Percentiles rank a stretch among this genome's conserved stretches.
phyloP scores from a whole-genome alignment of 92 coral and sea anemone species.

The Epizoanthus scotinus region DNA sequence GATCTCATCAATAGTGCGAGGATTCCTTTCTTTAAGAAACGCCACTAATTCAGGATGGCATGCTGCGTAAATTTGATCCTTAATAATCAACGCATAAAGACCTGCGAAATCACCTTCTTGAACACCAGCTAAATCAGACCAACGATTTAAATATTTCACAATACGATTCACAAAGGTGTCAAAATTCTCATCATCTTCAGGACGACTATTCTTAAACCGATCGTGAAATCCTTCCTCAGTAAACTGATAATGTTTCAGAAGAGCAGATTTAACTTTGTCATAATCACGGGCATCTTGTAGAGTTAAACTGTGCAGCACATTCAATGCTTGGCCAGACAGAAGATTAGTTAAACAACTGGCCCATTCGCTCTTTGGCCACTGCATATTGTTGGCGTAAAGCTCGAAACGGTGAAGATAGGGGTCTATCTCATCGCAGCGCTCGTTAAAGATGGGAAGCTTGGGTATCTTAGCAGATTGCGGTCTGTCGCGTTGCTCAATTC shows the following conservation, averaged over 20 bases:
- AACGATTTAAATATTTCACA: neutral
- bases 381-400: constrained; percentile 24
- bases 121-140: constrained; percentile 11
- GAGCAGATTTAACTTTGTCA: constrained; percentile 1
- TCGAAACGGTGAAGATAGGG: constrained; percentile 30
- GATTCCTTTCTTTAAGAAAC: neutral
- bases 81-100: neutral
- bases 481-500: no score
- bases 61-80: constrained; percentile 1
- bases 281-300: constrained; percentile 18
- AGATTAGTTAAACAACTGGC: constrained; percentile 7
- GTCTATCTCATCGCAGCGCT: constrained; percentile 23
- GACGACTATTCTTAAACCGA: neutral
- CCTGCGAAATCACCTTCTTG: neutral
- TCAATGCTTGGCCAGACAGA: constrained; percentile 25
- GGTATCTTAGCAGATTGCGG: no score
- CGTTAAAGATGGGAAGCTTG: constrained; percentile 18
- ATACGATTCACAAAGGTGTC: constrained; percentile 8
- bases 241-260: constrained; percentile 19
- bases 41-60: constrained; percentile 1
- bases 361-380: constrained; percentile 29
- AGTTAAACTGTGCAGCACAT: constrained; percentile 12
- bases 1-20: neutral
- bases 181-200: constrained; percentile 7
- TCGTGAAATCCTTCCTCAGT: constrained; percentile 17